Evolutionary conservation across 2,113 vertebrate genomes (phyloP), one percentile per base, ranked within the genome.

Genomic region (Tretioscincus oriximinensis): DNA sequence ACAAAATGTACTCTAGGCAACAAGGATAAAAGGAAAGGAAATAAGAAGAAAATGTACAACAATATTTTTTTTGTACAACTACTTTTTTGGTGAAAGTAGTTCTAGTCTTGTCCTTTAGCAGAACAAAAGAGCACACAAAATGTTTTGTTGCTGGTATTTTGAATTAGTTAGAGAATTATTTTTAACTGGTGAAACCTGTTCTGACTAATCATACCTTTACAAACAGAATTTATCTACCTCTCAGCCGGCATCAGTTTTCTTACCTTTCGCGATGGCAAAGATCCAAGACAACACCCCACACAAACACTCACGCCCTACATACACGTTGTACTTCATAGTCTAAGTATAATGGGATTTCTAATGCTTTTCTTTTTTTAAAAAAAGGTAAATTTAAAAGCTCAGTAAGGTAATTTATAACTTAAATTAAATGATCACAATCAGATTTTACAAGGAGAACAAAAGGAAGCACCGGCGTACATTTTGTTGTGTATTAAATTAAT

Each of bases 321-420:
- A 41, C 5, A 41, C 18, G 18, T 4, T 58, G 1, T 58, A 58
- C 18, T 58, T 58, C 28, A 1, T 64, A 1, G 3, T 22, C 75
- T 49, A 47, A 60, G 45, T 20, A 49, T 24, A 7, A 77, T 49
- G 49, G 26, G 28, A 66, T 18, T 49, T 7, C 0, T 1, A 26
- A 35, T 2, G 2, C 6, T 28, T 0, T 0, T 9, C 6, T 28
- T 0, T 0, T 9, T 65, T 14, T 41, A 41, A 9, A 35, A 35
- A 21, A 31, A 69, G 7, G 41, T 12, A 66, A 9, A 66, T 66
- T 18, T 28, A 28, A 28, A 66, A 29, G 26, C 64, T 6, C 28
- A n/a, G 12, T 66, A 3, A 66, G 26, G 26, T n/a, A 66, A 41
- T 69, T 69, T 69, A 14, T 69, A 21, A 21, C 51, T 22, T 54